Base-by-base conservation (phyloP, 2,113 vertebrate genomes). In the Regulus satrapa region DNA sequence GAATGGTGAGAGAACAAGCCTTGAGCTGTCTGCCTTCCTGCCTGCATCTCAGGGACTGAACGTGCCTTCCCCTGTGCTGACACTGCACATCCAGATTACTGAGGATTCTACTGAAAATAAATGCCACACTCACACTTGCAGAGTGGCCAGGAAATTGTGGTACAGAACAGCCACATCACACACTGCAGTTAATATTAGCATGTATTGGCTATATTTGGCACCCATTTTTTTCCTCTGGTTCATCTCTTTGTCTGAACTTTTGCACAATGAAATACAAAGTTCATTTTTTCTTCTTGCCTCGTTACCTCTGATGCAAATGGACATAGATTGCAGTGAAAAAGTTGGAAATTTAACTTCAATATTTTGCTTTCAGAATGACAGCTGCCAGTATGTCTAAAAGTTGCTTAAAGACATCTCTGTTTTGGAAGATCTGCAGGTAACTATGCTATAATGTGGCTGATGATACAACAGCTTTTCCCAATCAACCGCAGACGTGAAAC, bases 401-500 rank as follows among this genome's bases (percentile, higher is more conserved):
- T 41, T 72, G 67, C 88, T 85, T 75, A 72, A 92, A 80, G 82
- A 85, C 63, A 52, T 10, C 58, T 66, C 55, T 78, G 74, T 69
- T 93, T 94, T 81, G 69, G 77, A 93, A 92, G 73, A 79, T 54
- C 66, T 71, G 56, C 73, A 96, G 92, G 84, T 80, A 76, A 91
- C 46, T 80, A 71, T 51, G 52, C 69, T 78, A 21, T 46, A 90
- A 90, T 17, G 52, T 31, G 52, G 41, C 41, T 91, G 77, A 63
- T 41, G 77, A 74, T 51, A 58, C 14, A 71, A 84, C 36, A 77
- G 48, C 64, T 89, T 93, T 96, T 61, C 71, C 83, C 66, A 49
- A 4, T 69, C 5, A 25, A 69, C 1, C 14, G 66, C 85, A 93
- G 85, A 81, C n/a, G 9, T 67, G 81, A 95, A 87, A 68, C 26